Conservation (phyloP, 2,888 invertebrate genomes). For the Morpho deidamia region DNA sequence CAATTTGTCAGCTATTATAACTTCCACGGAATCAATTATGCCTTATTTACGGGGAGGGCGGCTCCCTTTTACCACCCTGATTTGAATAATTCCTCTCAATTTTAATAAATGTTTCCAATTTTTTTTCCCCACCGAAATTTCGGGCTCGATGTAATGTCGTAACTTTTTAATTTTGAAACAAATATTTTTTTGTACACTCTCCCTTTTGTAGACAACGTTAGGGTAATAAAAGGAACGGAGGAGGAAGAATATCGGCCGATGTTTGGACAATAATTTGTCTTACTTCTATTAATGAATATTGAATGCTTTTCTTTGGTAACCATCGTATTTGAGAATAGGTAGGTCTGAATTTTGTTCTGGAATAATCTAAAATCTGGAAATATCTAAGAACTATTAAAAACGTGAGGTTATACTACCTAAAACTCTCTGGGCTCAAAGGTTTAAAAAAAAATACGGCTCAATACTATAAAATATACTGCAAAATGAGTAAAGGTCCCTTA, state of each 20-base stretch:
- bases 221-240: conserved; percentile 7
- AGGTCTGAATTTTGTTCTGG: no score
- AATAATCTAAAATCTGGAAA: no score
- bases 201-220: neutral
- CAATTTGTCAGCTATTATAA: conserved; percentile 28
- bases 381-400: no score
- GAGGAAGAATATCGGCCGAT: neutral
- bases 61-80: conserved; percentile 7
- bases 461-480: no score
- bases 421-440: no score
- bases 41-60: conserved; percentile 21
- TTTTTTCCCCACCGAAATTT: conserved; percentile 12
- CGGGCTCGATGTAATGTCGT: conserved; percentile 18
- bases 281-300: no score
- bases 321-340: no score
- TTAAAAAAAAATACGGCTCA: no score
- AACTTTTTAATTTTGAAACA: conserved; percentile 20
- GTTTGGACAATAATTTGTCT: neutral
- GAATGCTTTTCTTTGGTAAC: no score
- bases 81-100: conserved; percentile 23
- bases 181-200: conserved; percentile 4
- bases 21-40: conserved; percentile 26
- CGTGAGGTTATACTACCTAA: no score
- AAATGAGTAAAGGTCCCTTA: no score
- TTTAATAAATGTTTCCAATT: conserved; percentile 20